Conservation (phyloP, 2,888 invertebrate genomes). For the Pimpla rufipes region DNA sequence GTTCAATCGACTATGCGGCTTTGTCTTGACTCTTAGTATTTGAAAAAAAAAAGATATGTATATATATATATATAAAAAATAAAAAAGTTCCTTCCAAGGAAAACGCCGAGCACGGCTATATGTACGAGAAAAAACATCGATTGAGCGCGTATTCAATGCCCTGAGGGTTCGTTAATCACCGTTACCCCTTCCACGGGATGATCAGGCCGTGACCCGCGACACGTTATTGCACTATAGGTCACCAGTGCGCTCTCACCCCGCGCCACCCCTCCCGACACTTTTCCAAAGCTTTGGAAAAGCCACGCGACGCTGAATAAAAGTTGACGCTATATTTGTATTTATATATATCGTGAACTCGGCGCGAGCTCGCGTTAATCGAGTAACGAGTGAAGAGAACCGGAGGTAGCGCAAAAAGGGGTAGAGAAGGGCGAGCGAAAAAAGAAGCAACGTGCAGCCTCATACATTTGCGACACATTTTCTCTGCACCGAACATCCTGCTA, state of each 20-base stretch:
- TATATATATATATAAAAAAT: background rate
- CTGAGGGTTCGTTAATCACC: constrained; percentile 52
- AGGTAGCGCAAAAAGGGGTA: constrained; percentile 15
- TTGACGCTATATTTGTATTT: constrained; percentile 49
- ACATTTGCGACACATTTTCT: constrained; percentile 55
- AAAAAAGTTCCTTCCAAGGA: constrained; percentile 19
- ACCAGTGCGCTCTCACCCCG: constrained; percentile 14
- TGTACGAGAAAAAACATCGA: constrained; percentile 53
- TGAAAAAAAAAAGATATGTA: background rate
- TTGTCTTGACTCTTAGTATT: constrained; percentile 34
- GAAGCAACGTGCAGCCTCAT: constrained; percentile 26
- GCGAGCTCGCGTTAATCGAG: constrained; percentile 52
- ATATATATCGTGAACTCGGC: constrained; percentile 48
- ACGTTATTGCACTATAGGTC: constrained; percentile 66
- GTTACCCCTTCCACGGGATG: constrained; percentile 32
- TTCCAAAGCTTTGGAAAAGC: constrained; percentile 50
- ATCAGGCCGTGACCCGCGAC: constrained; percentile 64
- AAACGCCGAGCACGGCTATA: background rate
- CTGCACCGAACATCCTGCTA: constrained; percentile 50
- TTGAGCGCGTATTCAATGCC: constrained; percentile 47
- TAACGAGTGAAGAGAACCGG: constrained; percentile 31
- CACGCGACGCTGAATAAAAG: constrained; percentile 45
- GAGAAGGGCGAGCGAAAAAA: constrained; percentile 22
- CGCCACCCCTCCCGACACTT: background rate
- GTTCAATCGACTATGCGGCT: constrained; percentile 32